A percentile compares a stretch with the other conserved stretches of the same genome.
These are phyloP conservation scores for Thryonomys swinderianus DNA, from an alignment of 2,113 vertebrate genomes.

Conservation along the genomic window DNA sequence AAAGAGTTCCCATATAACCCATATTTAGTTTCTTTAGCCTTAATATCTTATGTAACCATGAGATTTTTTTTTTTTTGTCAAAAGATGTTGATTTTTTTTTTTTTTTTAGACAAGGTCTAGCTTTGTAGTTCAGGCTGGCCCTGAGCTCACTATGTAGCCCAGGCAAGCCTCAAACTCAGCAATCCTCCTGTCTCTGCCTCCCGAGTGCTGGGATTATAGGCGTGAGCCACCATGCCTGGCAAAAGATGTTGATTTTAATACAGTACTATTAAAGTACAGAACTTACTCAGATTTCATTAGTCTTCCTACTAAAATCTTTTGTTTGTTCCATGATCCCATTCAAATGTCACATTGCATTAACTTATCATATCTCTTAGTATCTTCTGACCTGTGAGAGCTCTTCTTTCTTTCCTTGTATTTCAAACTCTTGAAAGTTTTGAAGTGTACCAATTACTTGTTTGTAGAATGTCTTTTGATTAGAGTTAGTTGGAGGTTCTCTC, in stretches of 20 bases:
- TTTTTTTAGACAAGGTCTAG: too few species aligned
- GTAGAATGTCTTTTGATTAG: background rate
- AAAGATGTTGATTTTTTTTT: conserved; percentile 40
- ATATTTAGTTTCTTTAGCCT: background rate
- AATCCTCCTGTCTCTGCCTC: too few species aligned
- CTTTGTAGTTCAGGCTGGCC: too few species aligned
- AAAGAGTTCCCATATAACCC: background rate
- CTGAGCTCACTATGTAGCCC: too few species aligned
- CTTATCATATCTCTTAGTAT: background rate
- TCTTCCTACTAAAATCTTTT: background rate
- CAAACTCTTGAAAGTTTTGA: background rate
- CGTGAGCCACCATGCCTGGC: too few species aligned
- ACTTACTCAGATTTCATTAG: background rate
- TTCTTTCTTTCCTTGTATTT: background rate
- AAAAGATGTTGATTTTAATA: conserved; percentile 36
- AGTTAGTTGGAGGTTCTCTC: background rate
- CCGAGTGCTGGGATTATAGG: too few species aligned
- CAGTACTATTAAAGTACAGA: background rate
- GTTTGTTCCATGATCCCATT: background rate
- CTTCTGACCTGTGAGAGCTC: background rate
- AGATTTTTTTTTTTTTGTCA: background rate
- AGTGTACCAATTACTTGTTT: background rate
- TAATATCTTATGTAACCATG: conserved; percentile 20
- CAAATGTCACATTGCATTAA: background rate
- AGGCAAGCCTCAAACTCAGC: too few species aligned